Conservation (phyloP, 2,113 vertebrate genomes). For the Bolborhynchus lineola region DNA sequence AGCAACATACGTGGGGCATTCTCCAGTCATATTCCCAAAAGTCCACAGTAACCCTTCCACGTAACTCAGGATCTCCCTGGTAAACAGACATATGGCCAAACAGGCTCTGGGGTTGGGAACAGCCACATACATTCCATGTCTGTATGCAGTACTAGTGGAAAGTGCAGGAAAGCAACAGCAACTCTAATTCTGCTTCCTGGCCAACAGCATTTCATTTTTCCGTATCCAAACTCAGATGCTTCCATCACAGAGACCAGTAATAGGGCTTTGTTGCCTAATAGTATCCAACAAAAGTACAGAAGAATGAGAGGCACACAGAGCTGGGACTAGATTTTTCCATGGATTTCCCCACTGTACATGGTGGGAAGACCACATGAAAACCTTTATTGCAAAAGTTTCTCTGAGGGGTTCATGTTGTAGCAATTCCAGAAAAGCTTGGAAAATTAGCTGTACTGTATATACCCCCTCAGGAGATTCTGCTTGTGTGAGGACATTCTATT, state of each 20-base stretch:
- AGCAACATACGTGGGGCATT: rapidly evolving
- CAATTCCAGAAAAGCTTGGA: slow-evolving; percentile 21
- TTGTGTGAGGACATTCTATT: slow-evolving; percentile 9
- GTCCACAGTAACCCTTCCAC: not conserved
- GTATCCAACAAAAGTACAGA: not conserved
- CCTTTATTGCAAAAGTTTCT: slow-evolving; percentile 2
- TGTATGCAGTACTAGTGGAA: not conserved
- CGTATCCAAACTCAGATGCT: not conserved
- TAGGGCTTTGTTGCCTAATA: not conserved
- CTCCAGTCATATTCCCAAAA: not conserved
- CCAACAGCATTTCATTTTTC: not conserved
- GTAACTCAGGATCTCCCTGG: not conserved
- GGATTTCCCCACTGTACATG: not conserved
- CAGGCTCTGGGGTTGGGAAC: not conserved
- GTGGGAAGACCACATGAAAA: slow-evolving; percentile 24
- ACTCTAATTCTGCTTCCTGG: not conserved
- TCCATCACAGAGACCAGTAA: not conserved
- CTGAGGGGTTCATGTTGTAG: not conserved
- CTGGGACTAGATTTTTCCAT: not conserved
- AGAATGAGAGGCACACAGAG: not conserved
- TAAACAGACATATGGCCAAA: not conserved
- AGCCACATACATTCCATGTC: not conserved
- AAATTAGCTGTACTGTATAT: not conserved
- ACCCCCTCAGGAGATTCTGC: not conserved
- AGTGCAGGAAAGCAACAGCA: not conserved